Conservation (phyloP, 1,140 invertebrate genomes). For the Pemphigus obesinymphae region DNA sequence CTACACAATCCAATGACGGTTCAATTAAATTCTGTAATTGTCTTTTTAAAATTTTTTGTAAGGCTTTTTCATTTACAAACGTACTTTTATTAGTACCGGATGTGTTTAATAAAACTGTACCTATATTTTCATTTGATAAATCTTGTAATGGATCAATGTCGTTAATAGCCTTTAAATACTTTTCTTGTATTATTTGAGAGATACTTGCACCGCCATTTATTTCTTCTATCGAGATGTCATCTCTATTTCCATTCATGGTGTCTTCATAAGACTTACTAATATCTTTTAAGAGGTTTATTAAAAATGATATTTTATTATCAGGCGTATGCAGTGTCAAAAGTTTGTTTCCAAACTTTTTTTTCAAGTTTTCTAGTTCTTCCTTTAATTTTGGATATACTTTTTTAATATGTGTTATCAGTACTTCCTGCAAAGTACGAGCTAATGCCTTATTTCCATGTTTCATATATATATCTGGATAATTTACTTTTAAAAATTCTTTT, state of each 20-base stretch:
- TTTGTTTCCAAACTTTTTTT: conserved; percentile 58
- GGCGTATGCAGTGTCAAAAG: not conserved
- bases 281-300: not conserved
- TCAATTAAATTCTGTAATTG: conserved; percentile 66
- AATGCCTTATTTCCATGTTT: conserved; percentile 61
- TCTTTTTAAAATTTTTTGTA: conserved; percentile 67
- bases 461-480: conserved; percentile 61
- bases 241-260: conserved; percentile 65
- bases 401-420: conserved; percentile 65
- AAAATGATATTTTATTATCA: not conserved
- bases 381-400: conserved; percentile 65
- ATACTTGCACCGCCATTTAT: conserved; percentile 69
- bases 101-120: conserved; percentile 68
- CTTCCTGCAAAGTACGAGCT: conserved; percentile 60
- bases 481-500: conserved; percentile 58
- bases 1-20: conserved; percentile 65
- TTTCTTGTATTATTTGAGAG: conserved; percentile 70
- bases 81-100: conserved; percentile 64
- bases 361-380: conserved; percentile 60
- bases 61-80: conserved; percentile 69
- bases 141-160: conserved; percentile 62
- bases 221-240: conserved; percentile 67
- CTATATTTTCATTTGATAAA: conserved; percentile 59
- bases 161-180: conserved; percentile 61
- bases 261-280: conserved; percentile 61